phyloP scores from a whole-genome alignment of 1,140 invertebrate genomes.

The Coelopa frigida region DNA sequence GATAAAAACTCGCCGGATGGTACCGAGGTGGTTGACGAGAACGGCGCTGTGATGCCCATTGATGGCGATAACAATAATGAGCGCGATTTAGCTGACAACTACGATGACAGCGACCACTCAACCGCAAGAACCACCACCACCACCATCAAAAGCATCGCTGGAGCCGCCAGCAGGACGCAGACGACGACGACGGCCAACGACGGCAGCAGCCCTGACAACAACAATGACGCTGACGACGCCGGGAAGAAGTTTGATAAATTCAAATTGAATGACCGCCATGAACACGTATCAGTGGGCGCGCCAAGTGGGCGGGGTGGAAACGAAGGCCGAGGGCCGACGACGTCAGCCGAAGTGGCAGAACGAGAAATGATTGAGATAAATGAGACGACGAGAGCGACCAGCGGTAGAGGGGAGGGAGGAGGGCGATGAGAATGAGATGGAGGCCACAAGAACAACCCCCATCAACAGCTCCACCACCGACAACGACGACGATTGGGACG shows the following conservation, averaged over 20 bases:
- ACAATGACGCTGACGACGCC: not conserved
- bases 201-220: not conserved
- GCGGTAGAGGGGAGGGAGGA: not conserved
- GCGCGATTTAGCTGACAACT: constrained; percentile 40
- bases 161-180: too few relatives aligned
- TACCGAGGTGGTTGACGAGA: constrained; percentile 1
- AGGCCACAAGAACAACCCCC: not conserved
- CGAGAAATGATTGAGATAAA: constrained; percentile 17
- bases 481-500: constrained; percentile 9
- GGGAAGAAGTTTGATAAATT: constrained; percentile 14
- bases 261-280: constrained; percentile 11
- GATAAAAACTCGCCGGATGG: not conserved
- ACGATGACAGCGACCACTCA: constrained; percentile 20
- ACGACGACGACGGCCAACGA: not conserved
- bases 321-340: not conserved
- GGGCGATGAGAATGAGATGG: constrained; percentile 5
- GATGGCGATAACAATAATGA: constrained; percentile 34
- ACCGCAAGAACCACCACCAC: constrained; percentile 8
- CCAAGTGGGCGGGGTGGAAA: not conserved
- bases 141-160: not conserved
- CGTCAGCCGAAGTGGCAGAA: constrained; percentile 4
- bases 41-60: too few relatives aligned
- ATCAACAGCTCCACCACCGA: constrained; percentile 2
- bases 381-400: constrained; percentile 12
- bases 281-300: not conserved